These are phyloP conservation scores for Acridotheres tristis DNA, from an alignment of 2,797 vertebrate species.

Conservation along the genomic window DNA sequence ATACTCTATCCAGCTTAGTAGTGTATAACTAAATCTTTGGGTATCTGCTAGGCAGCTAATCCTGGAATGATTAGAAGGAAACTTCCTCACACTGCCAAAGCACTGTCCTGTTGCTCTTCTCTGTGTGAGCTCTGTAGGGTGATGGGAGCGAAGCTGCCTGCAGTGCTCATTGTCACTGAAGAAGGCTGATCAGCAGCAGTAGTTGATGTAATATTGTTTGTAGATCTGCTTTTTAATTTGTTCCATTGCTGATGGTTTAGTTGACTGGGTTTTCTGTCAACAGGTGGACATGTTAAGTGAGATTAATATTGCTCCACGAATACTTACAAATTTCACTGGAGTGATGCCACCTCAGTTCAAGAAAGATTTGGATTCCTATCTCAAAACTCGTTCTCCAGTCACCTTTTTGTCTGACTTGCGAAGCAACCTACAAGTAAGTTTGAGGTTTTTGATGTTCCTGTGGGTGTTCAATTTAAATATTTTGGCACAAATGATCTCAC, in stretches of 20 bases:
- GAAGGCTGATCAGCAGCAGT: background rate
- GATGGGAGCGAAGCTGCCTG: background rate
- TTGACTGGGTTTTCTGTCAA: background rate
- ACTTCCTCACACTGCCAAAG: background rate
- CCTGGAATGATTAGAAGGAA: background rate
- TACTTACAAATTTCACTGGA: conserved; percentile 98
- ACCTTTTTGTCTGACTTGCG: conserved; percentile 97
- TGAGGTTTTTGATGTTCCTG: background rate
- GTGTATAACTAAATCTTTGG: background rate
- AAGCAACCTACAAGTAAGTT: conserved; percentile 93
- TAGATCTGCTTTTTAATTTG: background rate
- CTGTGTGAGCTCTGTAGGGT: background rate
- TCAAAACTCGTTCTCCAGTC: conserved; percentile 97
- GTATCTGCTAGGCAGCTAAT: background rate
- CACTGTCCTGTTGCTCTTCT: background rate
- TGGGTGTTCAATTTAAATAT: background rate
- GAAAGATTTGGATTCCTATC: conserved; percentile 98
- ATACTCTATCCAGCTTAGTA: background rate
- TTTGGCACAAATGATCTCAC: background rate
- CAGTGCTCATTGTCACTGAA: background rate
- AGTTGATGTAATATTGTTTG: background rate
- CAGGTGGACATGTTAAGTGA: conserved; percentile 99
- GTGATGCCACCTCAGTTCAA: conserved; percentile 99
- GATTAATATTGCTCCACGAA: conserved; percentile 98
- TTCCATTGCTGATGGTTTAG: background rate